Evolutionary conservation across 2,113 vertebrate genomes (phyloP).

Genomic region (Callipepla californica): DNA sequence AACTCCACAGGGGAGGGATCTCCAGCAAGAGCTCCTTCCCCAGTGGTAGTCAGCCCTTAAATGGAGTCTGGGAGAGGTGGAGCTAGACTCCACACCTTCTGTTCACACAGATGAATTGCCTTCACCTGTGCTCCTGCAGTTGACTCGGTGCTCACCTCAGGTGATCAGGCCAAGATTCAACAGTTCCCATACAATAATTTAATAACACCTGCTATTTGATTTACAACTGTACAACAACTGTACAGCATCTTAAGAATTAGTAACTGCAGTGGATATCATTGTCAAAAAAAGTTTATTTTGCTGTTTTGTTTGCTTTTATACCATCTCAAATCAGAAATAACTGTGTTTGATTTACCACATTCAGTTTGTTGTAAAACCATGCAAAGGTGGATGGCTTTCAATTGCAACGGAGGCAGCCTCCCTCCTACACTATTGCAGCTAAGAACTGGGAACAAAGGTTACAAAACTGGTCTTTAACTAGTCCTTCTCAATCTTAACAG

Average conservation of each 20-base stretch:
- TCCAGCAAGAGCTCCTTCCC: too few species aligned
- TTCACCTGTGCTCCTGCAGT: too few species aligned
- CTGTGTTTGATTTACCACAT: not conserved
- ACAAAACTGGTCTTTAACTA: not conserved
- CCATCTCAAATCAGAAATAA: not conserved
- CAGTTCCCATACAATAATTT: not conserved
- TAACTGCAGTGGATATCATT: not conserved
- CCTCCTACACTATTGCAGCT: not conserved
- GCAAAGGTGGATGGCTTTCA: not conserved
- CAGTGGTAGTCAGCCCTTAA: too few species aligned
- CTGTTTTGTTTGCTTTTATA: not conserved
- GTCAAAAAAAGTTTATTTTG: not conserved
- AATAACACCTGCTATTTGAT: constrained; percentile 60
- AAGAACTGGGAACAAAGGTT: not conserved
- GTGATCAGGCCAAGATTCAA: too few species aligned
- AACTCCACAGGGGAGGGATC: too few species aligned
- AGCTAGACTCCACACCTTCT: too few species aligned
- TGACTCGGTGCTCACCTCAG: too few species aligned
- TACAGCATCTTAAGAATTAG: not conserved
- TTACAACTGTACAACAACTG: constrained; percentile 43
- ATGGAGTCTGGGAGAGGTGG: too few species aligned
- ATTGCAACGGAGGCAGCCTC: not conserved
- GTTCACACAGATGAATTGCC: too few species aligned
- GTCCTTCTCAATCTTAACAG: not conserved
- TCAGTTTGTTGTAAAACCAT: not conserved